Conservation (phyloP, 2,113 vertebrate genomes). For the Pomatorhinus ruficollis region DNA sequence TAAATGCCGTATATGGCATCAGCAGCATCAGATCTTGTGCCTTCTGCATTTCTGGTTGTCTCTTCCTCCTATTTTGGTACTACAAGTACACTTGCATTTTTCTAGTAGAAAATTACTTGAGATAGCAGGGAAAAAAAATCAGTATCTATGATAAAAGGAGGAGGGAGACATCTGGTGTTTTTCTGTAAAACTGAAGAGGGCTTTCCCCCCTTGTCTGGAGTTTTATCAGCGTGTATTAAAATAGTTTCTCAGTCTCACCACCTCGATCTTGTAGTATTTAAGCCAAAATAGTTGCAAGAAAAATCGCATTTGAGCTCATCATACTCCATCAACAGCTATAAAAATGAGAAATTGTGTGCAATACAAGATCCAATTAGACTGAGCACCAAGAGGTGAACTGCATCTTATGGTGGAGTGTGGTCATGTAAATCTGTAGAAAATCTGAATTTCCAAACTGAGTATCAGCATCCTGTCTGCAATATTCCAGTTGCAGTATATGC, state of each 20-base stretch:
- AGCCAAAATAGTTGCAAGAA: neutral
- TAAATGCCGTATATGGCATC: neutral
- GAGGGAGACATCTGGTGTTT: constrained; percentile 62
- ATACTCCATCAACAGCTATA: neutral
- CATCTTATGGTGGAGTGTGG: neutral
- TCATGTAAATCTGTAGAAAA: neutral
- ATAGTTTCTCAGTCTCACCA: neutral
- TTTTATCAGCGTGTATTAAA: neutral
- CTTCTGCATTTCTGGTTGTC: neutral
- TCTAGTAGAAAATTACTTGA: neutral
- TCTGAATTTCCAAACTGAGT: neutral
- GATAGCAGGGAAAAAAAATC: neutral
- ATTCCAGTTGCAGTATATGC: neutral
- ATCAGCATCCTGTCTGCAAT: neutral
- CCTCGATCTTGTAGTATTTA: neutral
- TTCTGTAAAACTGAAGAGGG: neutral
- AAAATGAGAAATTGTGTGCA: neutral
- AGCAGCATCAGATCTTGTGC: neutral
- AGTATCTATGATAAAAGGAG: neutral
- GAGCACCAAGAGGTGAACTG: neutral
- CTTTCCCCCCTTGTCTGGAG: neutral
- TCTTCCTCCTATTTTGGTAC: neutral
- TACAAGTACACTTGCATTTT: neutral
- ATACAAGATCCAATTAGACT: neutral
- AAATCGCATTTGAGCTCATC: neutral